A percentile compares a stretch with the other conserved stretches of the same genome.
Evolutionary conservation across 2,113 vertebrate species (phyloP).

Genomic region (Collichthys lucidus): DNA sequence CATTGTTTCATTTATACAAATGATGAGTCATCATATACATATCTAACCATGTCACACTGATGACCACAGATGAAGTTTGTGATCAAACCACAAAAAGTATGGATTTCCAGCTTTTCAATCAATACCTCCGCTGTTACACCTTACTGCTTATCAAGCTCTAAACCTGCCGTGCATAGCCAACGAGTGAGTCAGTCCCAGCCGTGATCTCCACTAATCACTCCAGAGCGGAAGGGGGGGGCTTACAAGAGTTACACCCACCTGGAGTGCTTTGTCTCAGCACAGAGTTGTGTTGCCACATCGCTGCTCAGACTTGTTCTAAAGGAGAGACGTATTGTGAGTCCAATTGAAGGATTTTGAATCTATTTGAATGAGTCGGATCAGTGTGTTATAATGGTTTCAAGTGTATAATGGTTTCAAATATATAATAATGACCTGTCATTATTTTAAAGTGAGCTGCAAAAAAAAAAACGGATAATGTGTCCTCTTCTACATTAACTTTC

Average conservation of each 20-base stretch:
- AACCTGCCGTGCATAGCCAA: constrained; percentile 29
- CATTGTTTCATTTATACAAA: background rate
- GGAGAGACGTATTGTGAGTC: background rate
- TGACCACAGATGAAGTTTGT: background rate
- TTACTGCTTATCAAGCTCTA: constrained; percentile 16
- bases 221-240: constrained; percentile 26
- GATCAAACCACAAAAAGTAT: background rate
- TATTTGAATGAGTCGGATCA: background rate
- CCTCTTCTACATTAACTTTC: background rate
- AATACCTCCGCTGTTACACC: background rate
- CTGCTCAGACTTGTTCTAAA: constrained; percentile 1
- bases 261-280: constrained; percentile 4
- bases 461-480: too few species aligned
- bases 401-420: background rate
- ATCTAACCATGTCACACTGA: background rate
- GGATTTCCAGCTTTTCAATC: background rate
- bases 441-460: background rate
- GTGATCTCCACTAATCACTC: constrained; percentile 37
- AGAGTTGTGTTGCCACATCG: constrained; percentile 7
- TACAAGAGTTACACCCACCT: constrained; percentile 17
- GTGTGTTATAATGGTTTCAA: background rate
- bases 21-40: background rate
- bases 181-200: constrained; percentile 18
- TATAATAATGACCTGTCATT: background rate
- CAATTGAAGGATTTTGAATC: background rate